Evolutionary conservation across 2,797 vertebrate genomes (phyloP), one percentile per base, ranked within the genome.

Genomic region (Erpetoichthys calabaricus): DNA sequence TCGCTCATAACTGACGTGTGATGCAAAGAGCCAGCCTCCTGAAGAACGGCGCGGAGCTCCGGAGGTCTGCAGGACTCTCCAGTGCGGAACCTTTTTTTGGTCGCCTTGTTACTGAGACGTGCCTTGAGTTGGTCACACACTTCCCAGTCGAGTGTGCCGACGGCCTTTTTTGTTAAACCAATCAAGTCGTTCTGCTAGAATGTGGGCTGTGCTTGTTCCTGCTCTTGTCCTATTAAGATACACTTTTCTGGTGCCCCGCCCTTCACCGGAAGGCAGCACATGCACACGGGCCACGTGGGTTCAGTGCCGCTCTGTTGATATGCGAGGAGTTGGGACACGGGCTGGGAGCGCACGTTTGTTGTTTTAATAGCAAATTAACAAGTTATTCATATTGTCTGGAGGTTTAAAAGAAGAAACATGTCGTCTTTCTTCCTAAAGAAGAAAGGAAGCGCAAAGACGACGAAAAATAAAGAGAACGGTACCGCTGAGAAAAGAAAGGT

Each of bases 351-450:
- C 25, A 25, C 46, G 45, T 4, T 4, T 9, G 79, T 1, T 73
- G 53, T 53, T 10, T 53, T 65, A 65, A 65, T 59, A n/a, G 60
- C 25, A 25, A 2, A 25, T 25, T 25, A 25, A 25, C 25, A 25
- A 25, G 2, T 25, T 25, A 25, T 25, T 25, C 25, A 25, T 25
- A 25, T 25, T 25, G 25, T 25, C 25, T 25, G 62, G 69, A 76
- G 64, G 70, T 72, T 65, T 63, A 65, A 75, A 79, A 77, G 79
- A 79, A 41, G 47, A 7, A 60, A 3, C 1, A 88, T 88, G 86
- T 82, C 81, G 42, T 69, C 78, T 44, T 88, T 87, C 62, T 88
- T 88, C 50, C 74, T 86, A 47, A 87, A 81, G 69, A 65, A 66
- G 5, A 83, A 75, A 45, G 61, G 60, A 41, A 72, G 64, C 2